Conservation (phyloP, 2,888 invertebrate species). For the Tineola bisselliella region DNA sequence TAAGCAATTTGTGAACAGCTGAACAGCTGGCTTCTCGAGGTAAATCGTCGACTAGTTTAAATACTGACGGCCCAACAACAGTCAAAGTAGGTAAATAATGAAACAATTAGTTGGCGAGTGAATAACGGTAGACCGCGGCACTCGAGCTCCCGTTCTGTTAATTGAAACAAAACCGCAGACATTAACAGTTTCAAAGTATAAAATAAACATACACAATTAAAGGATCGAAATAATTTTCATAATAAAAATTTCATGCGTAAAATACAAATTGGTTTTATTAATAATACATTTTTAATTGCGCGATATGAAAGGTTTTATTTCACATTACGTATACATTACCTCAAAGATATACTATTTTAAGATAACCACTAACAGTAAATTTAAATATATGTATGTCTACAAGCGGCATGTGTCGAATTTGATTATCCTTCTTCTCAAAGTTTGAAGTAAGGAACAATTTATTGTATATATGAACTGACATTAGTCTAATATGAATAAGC, state of each 20-base stretch:
- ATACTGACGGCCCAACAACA: background rate
- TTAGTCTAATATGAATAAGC: too few relatives aligned
- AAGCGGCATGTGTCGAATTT: too few relatives aligned
- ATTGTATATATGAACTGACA: too few relatives aligned
- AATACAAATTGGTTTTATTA: background rate
- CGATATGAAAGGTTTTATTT: too few relatives aligned
- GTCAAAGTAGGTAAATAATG: background rate
- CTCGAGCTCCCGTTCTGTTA: constrained; percentile 38
- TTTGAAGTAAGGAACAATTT: too few relatives aligned
- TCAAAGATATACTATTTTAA: too few relatives aligned
- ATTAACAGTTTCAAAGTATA: constrained; percentile 19
- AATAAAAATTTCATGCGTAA: background rate
- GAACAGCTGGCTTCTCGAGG: background rate
- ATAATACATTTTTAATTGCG: too few relatives aligned
- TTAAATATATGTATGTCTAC: too few relatives aligned
- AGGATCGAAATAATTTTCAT: background rate
- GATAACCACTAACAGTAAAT: too few relatives aligned
- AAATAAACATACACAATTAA: background rate
- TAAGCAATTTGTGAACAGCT: too few relatives aligned
- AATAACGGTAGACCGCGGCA: constrained; percentile 30
- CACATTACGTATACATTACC: too few relatives aligned
- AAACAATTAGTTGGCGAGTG: background rate
- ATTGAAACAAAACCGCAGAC: constrained; percentile 37
- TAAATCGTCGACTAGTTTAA: background rate
- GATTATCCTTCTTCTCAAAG: too few relatives aligned